Percentiles rank a stretch among this genome's conserved stretches.
These are phyloP conservation scores for Mallotus villosus DNA, from an alignment of 2,797 vertebrate genomes.

Conservation along the genomic window DNA sequence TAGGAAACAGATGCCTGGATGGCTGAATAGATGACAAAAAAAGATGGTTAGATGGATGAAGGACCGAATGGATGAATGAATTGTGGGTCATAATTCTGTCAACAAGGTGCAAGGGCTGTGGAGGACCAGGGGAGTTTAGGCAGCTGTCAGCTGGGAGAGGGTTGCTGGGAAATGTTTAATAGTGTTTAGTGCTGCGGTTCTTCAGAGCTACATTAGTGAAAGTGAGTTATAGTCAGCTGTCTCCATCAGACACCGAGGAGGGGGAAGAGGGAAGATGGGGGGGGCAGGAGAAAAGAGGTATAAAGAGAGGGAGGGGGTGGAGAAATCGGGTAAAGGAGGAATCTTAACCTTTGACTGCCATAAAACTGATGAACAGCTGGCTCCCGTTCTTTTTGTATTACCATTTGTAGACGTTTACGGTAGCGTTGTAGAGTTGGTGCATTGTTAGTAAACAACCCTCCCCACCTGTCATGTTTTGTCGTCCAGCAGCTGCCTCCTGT, in stretches of 20 bases:
- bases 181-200: conserved; percentile 40
- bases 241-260: conserved; percentile 21
- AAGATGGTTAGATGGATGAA: not conserved
- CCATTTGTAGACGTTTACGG: conserved; percentile 41
- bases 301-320: not conserved
- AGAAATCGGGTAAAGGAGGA: not conserved
- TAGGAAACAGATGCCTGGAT: not conserved
- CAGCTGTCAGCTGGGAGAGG: conserved; percentile 37
- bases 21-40: not conserved
- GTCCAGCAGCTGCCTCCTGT: conserved; percentile 3
- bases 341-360: conserved; percentile 27
- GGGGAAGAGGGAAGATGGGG: conserved; percentile 13
- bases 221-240: conserved; percentile 58
- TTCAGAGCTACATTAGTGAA: conserved; percentile 60
- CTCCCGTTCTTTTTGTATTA: conserved; percentile 39
- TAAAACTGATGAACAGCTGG: conserved; percentile 48
- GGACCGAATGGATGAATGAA: not conserved
- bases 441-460: conserved; percentile 38
- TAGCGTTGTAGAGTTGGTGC: conserved; percentile 28
- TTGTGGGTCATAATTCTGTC: conserved; percentile 14
- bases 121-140: conserved; percentile 7
- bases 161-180: conserved; percentile 61
- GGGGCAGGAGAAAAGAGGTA: not conserved
- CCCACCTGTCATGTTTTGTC: conserved; percentile 30
- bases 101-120: not conserved